Conservation (phyloP, 2,888 invertebrate genomes). For the Drosophila dives region DNA sequence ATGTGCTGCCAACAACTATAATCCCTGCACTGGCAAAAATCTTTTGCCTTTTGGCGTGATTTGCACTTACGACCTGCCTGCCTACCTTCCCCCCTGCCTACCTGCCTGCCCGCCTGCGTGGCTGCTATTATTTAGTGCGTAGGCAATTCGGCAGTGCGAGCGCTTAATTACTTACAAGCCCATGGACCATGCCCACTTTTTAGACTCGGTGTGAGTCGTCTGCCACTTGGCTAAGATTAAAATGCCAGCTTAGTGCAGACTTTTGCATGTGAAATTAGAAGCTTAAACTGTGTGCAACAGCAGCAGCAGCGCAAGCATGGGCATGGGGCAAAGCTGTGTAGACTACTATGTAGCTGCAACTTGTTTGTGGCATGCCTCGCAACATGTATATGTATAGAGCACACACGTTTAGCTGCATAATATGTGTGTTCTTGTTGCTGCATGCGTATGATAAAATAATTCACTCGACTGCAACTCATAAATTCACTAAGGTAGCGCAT, state of each 20-base stretch:
- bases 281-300: constrained; percentile 65
- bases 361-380: constrained; percentile 72
- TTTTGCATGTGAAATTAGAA: constrained; percentile 81
- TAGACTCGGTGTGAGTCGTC: constrained; percentile 15
- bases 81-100: constrained; percentile 29
- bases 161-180: constrained; percentile 77
- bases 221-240: constrained; percentile 75
- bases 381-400: constrained; percentile 32
- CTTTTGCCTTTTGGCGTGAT: constrained; percentile 39
- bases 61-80: constrained; percentile 38
- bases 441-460: constrained; percentile 81
- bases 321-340: background rate
- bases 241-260: constrained; percentile 81
- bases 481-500: constrained; percentile 80
- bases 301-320: background rate
- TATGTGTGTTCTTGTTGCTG: constrained; percentile 63
- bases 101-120: constrained; percentile 13
- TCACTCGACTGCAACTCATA: constrained; percentile 81
- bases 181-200: constrained; percentile 51
- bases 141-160: constrained; percentile 71
- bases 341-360: constrained; percentile 47
- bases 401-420: constrained; percentile 4
- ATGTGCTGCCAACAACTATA: constrained; percentile 54
- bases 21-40: constrained; percentile 40
- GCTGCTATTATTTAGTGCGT: constrained; percentile 74